Conservation (phyloP, 2,888 invertebrate species). For the Microplitis manilae region DNA sequence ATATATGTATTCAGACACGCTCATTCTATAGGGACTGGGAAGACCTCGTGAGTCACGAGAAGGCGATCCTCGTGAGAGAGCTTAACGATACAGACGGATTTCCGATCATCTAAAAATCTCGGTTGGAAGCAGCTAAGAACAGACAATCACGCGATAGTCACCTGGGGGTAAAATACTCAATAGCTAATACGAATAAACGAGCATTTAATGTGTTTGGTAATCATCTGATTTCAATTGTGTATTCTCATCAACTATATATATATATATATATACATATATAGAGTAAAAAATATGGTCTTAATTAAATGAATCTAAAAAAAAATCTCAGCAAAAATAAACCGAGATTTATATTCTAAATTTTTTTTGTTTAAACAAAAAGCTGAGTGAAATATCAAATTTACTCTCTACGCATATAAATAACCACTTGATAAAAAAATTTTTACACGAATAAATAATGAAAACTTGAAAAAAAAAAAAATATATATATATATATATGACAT, state of each 20-base stretch:
- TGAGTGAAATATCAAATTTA: not conserved
- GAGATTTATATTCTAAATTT: too few relatives aligned
- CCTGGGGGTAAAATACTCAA: not conserved
- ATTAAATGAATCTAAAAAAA: too few relatives aligned
- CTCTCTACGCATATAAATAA: not conserved
- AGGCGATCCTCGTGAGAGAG: constrained; percentile 42
- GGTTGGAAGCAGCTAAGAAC: constrained; percentile 1
- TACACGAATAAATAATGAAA: not conserved
- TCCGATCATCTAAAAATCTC: constrained; percentile 25
- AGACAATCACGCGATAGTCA: constrained; percentile 22
- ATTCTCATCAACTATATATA: not conserved
- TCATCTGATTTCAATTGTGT: not conserved
- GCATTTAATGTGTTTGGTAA: not conserved
- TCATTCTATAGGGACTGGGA: constrained; percentile 16
- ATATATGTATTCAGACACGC: not conserved
- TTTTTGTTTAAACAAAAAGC: not conserved
- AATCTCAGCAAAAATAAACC: too few relatives aligned
- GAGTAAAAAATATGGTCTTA: not conserved
- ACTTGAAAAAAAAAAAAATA: constrained; percentile 18
- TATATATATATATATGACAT: constrained; percentile 9
- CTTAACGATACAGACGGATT: constrained; percentile 37
- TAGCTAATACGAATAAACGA: constrained; percentile 20
- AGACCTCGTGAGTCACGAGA: constrained; percentile 41
- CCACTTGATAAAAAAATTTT: not conserved
- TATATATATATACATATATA: not conserved